Percentiles rank a stretch among this genome's conserved stretches.
phyloP scores from a whole-genome alignment of 2,888 invertebrate genomes.

The Apodemia hepburni region DNA sequence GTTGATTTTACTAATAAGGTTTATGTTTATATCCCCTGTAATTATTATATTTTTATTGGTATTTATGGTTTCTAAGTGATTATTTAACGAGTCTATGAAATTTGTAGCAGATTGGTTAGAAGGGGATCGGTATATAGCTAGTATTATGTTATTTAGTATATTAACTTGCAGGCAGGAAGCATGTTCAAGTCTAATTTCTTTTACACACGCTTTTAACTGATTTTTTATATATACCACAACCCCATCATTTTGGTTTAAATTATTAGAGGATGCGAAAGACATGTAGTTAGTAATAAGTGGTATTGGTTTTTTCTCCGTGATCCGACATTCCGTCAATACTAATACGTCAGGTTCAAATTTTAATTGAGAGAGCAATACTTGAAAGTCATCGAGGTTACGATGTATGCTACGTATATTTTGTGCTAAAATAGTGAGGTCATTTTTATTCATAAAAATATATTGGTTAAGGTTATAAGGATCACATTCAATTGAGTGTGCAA shows the following conservation, averaged over 20 bases:
- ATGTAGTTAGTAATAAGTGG: background rate
- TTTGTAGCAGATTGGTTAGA: background rate
- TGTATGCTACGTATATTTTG: background rate
- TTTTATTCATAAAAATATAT: background rate
- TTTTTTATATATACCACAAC: background rate
- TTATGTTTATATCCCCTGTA: conserved; percentile 1
- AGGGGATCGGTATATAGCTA: background rate
- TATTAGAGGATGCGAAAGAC: background rate
- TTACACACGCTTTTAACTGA: background rate
- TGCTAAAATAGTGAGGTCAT: background rate
- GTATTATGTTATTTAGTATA: background rate
- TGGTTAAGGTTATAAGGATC: background rate
- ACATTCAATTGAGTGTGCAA: background rate
- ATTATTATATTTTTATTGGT: background rate
- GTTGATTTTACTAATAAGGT: background rate
- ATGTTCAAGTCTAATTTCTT: background rate
- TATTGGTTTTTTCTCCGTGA: background rate
- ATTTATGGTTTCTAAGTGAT: background rate
- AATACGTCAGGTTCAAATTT: background rate
- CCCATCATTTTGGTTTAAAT: background rate
- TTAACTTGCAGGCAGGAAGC: background rate
- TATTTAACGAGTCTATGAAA: background rate
- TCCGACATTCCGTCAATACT: background rate
- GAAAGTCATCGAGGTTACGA: background rate
- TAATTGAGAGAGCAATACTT: background rate